These are phyloP conservation scores for Danio albolineatus DNA, from an alignment of 2,797 vertebrate genomes.

Conservation along the genomic window DNA sequence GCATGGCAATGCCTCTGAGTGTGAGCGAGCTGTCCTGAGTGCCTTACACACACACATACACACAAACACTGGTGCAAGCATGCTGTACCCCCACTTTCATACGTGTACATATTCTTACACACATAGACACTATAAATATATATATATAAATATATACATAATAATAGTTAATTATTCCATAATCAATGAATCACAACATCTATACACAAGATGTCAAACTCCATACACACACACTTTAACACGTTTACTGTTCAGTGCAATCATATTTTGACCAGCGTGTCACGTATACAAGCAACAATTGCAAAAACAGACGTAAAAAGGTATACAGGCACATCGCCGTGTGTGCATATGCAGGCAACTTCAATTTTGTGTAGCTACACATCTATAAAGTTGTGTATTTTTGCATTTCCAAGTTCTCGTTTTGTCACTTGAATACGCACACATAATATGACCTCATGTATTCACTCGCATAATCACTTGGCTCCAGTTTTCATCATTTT, in stretches of 20 bases:
- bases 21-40: slow-evolving; percentile 86
- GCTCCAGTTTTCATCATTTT: slow-evolving; percentile 59
- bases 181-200: background rate
- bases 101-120: slow-evolving; percentile 39
- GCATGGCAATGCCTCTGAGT: slow-evolving; percentile 99
- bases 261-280: slow-evolving; percentile 17
- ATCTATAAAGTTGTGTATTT: slow-evolving; percentile 6
- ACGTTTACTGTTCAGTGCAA: slow-evolving; percentile 39
- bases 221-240: slow-evolving; percentile 16
- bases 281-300: slow-evolving; percentile 11
- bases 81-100: slow-evolving; percentile 40
- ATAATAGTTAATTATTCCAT: slow-evolving; percentile 7
- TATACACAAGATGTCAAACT: slow-evolving; percentile 40
- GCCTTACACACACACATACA: slow-evolving; percentile 75
- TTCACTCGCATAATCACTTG: background rate
- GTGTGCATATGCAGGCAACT: slow-evolving; percentile 49
- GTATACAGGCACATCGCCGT: slow-evolving; percentile 33
- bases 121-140: slow-evolving; percentile 4
- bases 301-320: slow-evolving; percentile 23
- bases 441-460: background rate
- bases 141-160: slow-evolving; percentile 1
- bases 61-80: slow-evolving; percentile 41
- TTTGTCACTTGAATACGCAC: slow-evolving; percentile 5
- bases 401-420: slow-evolving; percentile 48
- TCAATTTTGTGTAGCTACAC: slow-evolving; percentile 33